Base-by-base conservation (phyloP, 2,888 invertebrate species). In the Cyrtodaria siliqua region DNA sequence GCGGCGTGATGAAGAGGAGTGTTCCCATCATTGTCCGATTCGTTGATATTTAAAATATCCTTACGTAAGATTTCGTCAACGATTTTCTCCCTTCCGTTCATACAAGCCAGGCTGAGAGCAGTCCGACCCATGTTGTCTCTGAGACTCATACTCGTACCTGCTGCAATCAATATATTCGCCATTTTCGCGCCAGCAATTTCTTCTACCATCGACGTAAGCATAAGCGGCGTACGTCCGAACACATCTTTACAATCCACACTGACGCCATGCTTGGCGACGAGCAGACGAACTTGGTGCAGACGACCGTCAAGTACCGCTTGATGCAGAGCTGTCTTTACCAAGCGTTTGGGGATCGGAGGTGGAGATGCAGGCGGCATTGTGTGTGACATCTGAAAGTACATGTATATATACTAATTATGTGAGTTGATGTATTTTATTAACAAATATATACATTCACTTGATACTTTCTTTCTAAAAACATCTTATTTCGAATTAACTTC, bases 291-390 rank as follows among this genome's bases (percentile, higher is more conserved):
- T 76, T 92, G 92, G 61, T 91, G 91, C 8, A 92, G 79, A 4
- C 92, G 82, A 38, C 87, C 87, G 72, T 92, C 92, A 52, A 92
- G 79, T 2, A 92, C 89, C 8, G 92, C 92, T 67, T 92, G 92
- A 64, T 92, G 92, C 0, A 92, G 88, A 8, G 92, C 92, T 8
- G 92, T 92, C 80, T 92, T 92, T 16, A 92, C 79, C 27, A 91
- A 87, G 2, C 91, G 84, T 56, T 84, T 85, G 33, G 73, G 69
- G 23, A 74, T 61, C n/a, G 82, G 78, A 8, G 84, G 80, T 14
- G 78, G 82, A 0, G 82, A 75, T 9, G 57, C 53, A 24, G 79
- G 71, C 3, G 72, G 62, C 27, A 80, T 53, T 18, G 72, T 72
- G 44, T 72, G 72, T 16, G 79, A 80, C 69, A 76, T 62, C 79